phyloP scores from a whole-genome alignment of 2,797 vertebrate genomes.

The Gephyroberyx darwinii region DNA sequence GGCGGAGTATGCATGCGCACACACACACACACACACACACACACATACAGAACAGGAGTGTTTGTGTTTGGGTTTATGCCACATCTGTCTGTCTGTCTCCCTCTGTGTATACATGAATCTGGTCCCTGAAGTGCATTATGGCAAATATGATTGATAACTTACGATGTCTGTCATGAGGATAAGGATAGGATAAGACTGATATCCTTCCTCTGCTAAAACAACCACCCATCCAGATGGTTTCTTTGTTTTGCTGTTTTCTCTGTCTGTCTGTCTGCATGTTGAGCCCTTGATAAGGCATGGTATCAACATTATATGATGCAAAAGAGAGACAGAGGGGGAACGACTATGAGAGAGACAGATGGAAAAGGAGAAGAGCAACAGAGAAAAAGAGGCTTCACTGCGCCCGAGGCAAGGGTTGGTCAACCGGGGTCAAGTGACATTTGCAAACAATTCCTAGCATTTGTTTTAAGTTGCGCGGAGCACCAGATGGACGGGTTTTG shows the following conservation, averaged over 20 bases:
- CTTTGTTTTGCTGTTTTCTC: slow-evolving; percentile 45
- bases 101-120: slow-evolving; percentile 48
- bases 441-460: slow-evolving; percentile 28
- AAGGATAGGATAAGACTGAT: slow-evolving; percentile 61
- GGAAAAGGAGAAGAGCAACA: slow-evolving; percentile 23
- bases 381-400: not conserved
- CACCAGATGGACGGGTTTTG: slow-evolving; percentile 15
- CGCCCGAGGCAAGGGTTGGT: not conserved
- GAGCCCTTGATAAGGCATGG: slow-evolving; percentile 26
- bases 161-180: slow-evolving; percentile 51
- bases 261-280: slow-evolving; percentile 19
- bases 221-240: slow-evolving; percentile 56
- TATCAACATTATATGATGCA: slow-evolving; percentile 61
- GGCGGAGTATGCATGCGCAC: not conserved
- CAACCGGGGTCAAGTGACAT: not conserved
- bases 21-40: slow-evolving; percentile 11
- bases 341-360: slow-evolving; percentile 6
- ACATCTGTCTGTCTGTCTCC: slow-evolving; percentile 54
- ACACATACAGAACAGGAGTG: slow-evolving; percentile 13
- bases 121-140: slow-evolving; percentile 51
- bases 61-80: slow-evolving; percentile 60
- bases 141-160: slow-evolving; percentile 66
- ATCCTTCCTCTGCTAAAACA: slow-evolving; percentile 47
- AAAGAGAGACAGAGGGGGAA: slow-evolving; percentile 37
- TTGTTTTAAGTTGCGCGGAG: slow-evolving; percentile 15